Percentiles rank a stretch among this genome's conserved stretches.
phyloP scores from a whole-genome alignment of 2,797 vertebrate genomes.

The Argyrosomus regius region DNA sequence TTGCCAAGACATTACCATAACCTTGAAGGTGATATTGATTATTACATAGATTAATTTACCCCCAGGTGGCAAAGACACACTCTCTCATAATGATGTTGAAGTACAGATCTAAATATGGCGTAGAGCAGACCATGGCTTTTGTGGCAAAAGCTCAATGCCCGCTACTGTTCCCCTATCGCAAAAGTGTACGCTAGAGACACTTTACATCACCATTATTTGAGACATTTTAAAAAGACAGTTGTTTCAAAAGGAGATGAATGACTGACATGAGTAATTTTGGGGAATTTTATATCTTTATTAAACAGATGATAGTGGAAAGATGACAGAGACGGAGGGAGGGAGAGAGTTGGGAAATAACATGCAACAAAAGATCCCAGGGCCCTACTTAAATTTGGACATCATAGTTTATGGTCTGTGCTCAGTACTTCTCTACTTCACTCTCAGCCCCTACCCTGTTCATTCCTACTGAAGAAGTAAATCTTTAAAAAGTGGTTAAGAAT shows the following conservation, averaged over 20 bases:
- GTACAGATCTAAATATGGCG: background rate
- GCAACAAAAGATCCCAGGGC: background rate
- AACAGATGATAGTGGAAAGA: background rate
- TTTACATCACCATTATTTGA: conserved; percentile 14
- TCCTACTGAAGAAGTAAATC: background rate
- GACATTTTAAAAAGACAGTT: background rate
- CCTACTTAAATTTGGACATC: no score
- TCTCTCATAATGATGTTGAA: background rate
- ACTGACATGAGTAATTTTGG: background rate
- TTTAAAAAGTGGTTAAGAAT: background rate
- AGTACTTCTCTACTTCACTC: background rate
- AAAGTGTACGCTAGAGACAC: background rate
- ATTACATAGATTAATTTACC: conserved; percentile 6
- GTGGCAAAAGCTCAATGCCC: background rate
- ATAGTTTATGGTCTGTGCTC: background rate
- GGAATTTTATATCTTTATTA: background rate
- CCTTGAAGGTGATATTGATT: background rate
- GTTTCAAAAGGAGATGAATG: background rate
- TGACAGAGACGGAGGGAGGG: background rate
- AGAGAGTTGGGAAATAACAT: background rate
- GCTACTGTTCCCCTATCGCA: background rate
- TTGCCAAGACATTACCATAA: background rate
- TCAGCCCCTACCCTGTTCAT: no score
- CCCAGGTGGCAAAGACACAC: background rate
- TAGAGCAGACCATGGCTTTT: background rate